phyloP scores from a whole-genome alignment of 2,797 vertebrate genomes.

The Zonotrichia albicollis region DNA sequence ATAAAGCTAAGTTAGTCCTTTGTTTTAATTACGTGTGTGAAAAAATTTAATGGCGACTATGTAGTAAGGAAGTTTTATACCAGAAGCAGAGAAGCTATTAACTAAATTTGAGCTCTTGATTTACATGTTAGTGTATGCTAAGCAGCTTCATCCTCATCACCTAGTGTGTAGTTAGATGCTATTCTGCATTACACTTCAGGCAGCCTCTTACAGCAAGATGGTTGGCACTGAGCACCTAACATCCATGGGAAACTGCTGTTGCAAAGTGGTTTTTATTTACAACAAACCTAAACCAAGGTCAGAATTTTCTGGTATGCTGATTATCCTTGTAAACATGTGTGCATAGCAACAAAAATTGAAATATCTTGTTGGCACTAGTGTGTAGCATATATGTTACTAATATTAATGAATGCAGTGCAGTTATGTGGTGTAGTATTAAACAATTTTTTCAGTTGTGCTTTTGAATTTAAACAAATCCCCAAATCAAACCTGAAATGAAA shows the following conservation, averaged over 20 bases:
- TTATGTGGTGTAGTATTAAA: neutral
- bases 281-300: neutral
- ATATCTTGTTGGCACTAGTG: neutral
- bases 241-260: neutral
- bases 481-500: neutral
- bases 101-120: neutral
- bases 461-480: neutral
- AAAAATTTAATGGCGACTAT: neutral
- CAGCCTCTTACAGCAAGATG: neutral
- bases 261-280: neutral
- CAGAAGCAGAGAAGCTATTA: neutral
- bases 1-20: neutral
- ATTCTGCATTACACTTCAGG: neutral
- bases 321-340: neutral
- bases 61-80: neutral
- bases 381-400: neutral
- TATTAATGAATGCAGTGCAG: neutral
- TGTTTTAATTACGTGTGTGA: neutral
- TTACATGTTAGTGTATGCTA: neutral
- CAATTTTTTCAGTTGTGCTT: neutral
- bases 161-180: neutral
- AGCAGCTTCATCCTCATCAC: neutral
- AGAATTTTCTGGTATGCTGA: neutral
- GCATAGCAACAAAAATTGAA: neutral
- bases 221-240: neutral